Conservation (phyloP, 2,113 vertebrate genomes). For the Neotoma lepida region DNA sequence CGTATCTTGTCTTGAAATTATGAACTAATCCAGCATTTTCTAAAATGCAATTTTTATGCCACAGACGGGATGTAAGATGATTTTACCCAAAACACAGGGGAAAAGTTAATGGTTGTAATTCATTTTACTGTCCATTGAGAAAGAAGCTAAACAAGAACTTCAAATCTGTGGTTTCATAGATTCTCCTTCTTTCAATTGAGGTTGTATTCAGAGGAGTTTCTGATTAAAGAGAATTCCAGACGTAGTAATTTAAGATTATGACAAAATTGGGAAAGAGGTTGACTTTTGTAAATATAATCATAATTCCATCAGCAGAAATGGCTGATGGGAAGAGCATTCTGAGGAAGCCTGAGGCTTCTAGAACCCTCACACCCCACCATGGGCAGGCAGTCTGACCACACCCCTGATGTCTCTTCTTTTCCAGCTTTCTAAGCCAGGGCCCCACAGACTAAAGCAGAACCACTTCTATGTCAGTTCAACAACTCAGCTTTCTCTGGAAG, state of each 20-base stretch:
- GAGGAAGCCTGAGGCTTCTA: not conserved
- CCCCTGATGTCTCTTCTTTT: not conserved
- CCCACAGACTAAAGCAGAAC: not conserved
- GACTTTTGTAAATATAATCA: not conserved
- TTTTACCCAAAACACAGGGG: constrained; percentile 5
- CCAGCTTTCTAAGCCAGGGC: not conserved
- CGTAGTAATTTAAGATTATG: not conserved
- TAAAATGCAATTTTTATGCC: not conserved
- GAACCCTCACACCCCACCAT: not conserved
- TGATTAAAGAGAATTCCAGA: constrained; percentile 5
- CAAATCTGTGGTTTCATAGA: not conserved
- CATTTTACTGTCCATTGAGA: not conserved
- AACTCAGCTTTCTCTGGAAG: not conserved
- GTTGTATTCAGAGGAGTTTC: not conserved
- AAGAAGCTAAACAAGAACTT: not conserved
- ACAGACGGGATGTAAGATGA: not conserved
- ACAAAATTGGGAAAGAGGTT: not conserved
- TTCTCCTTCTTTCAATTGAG: not conserved
- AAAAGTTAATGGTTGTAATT: constrained; percentile 5
- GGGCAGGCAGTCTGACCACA: not conserved
- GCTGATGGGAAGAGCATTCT: not conserved
- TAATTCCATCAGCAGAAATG: not conserved
- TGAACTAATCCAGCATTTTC: not conserved
- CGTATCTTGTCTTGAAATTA: not conserved
- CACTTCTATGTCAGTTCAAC: not conserved